phyloP scores from a whole-genome alignment of 2,113 vertebrate species.

The Tragulus kanchil region DNA sequence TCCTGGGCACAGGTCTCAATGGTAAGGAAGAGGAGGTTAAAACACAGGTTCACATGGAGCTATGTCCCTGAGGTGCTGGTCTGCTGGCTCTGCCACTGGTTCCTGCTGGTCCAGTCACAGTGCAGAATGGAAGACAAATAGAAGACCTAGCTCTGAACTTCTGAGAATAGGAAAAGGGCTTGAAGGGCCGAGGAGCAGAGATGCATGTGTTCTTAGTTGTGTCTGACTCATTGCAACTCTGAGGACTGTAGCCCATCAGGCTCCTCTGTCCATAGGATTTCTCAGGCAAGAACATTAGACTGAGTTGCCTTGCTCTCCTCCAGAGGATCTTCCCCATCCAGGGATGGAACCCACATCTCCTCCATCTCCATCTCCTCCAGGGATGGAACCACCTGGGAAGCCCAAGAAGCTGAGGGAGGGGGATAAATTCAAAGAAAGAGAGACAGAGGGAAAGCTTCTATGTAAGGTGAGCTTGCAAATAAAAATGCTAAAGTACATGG shows the following conservation, averaged over 20 bases:
- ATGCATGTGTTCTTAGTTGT: too few relatives aligned
- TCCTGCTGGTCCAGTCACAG: neutral
- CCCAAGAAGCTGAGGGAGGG: too few relatives aligned
- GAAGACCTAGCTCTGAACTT: neutral
- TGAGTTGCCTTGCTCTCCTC: too few relatives aligned
- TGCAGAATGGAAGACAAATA: neutral
- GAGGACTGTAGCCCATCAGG: too few relatives aligned
- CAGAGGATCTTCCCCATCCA: too few relatives aligned
- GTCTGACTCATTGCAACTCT: too few relatives aligned
- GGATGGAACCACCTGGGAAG: too few relatives aligned
- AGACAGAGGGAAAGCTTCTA: neutral
- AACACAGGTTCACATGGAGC: neutral
- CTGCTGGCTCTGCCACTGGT: neutral
- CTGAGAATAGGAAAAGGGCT: neutral
- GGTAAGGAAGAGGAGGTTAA: neutral
- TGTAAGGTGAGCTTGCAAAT: neutral
- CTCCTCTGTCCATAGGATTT: too few relatives aligned
- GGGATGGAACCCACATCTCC: too few relatives aligned
- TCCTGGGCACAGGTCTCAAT: neutral
- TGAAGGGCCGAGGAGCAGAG: neutral
- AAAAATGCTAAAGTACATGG: neutral
- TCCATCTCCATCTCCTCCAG: too few relatives aligned
- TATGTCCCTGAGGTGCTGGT: neutral
- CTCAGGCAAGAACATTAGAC: too few relatives aligned
- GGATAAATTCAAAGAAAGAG: neutral